Percentiles rank a stretch among this genome's conserved stretches.
These are phyloP conservation scores for Drosophila aff. DNA, from an alignment of 1,140 invertebrate species.

Conservation along the genomic window DNA sequence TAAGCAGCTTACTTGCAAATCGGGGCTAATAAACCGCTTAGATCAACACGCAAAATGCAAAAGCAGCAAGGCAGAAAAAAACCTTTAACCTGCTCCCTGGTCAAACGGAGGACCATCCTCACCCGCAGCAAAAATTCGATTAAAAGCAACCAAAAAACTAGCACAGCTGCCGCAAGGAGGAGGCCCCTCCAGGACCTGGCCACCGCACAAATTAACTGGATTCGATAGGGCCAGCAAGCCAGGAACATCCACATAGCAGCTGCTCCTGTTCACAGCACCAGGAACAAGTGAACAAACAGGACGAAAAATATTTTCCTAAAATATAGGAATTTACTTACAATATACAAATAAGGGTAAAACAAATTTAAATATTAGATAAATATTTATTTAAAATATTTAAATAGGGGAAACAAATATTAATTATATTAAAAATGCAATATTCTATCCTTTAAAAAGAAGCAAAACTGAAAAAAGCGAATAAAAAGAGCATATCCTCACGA, in stretches of 20 bases:
- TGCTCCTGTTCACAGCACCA: constrained; percentile 43
- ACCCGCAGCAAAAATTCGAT: constrained; percentile 48
- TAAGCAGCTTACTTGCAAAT: constrained; percentile 51
- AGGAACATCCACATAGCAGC: constrained; percentile 44
- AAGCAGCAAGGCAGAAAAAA: constrained; percentile 33
- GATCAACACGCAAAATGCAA: constrained; percentile 54
- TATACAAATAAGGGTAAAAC: neutral
- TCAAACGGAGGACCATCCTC: constrained; percentile 11
- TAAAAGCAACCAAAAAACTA: constrained; percentile 58
- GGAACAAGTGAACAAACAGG: constrained; percentile 8
- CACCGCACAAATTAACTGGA: constrained; percentile 59
- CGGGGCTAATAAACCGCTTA: constrained; percentile 58
- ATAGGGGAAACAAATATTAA: neutral
- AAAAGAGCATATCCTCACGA: neutral
- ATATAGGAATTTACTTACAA: neutral
- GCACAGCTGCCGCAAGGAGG: constrained; percentile 18
- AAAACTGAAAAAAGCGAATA: neutral
- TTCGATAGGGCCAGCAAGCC: constrained; percentile 55
- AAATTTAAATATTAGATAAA: too few relatives aligned
- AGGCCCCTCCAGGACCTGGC: constrained; percentile 15
- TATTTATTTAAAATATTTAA: too few relatives aligned
- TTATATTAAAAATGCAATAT: neutral
- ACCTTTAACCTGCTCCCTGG: constrained; percentile 38
- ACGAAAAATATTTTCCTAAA: neutral
- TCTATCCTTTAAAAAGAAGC: too few relatives aligned